These are phyloP conservation scores for Drosophila paramelanica DNA, from an alignment of 2,888 invertebrate genomes.

Conservation along the genomic window DNA sequence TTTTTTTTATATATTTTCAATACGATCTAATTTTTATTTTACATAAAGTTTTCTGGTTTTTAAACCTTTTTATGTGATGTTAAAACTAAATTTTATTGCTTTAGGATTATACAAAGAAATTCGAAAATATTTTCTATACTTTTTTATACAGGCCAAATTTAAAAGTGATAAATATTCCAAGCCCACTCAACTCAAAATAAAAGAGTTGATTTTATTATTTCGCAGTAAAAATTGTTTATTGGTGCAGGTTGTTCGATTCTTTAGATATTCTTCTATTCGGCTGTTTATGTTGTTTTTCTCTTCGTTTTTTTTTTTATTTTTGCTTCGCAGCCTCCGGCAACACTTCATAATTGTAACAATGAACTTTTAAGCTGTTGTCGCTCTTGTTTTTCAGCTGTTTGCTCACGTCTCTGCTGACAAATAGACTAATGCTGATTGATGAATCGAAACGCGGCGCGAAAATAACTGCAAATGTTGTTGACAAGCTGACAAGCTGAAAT, in stretches of 20 bases:
- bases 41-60: no score
- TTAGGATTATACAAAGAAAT: no score
- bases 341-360: slow-evolving; percentile 77
- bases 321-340: slow-evolving; percentile 36
- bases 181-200: slow-evolving; percentile 4
- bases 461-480: slow-evolving; percentile 43
- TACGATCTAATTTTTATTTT: no score
- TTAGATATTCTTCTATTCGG: background rate
- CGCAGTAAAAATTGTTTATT: slow-evolving; percentile 5
- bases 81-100: no score
- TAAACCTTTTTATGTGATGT: no score
- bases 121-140: background rate
- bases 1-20: background rate
- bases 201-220: background rate
- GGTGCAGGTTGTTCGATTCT: slow-evolving; percentile 25
- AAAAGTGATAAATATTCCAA: background rate
- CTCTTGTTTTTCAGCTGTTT: slow-evolving; percentile 66
- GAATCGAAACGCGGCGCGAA: slow-evolving; percentile 26
- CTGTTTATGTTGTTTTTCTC: slow-evolving; percentile 6
- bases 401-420: slow-evolving; percentile 27
- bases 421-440: slow-evolving; percentile 75
- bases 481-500: slow-evolving; percentile 36
- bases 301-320: background rate
- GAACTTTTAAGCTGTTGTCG: slow-evolving; percentile 79
- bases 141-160: background rate